These are phyloP conservation scores for Agelaius phoeniceus DNA, from an alignment of 2,113 vertebrate genomes.

Conservation along the genomic window DNA sequence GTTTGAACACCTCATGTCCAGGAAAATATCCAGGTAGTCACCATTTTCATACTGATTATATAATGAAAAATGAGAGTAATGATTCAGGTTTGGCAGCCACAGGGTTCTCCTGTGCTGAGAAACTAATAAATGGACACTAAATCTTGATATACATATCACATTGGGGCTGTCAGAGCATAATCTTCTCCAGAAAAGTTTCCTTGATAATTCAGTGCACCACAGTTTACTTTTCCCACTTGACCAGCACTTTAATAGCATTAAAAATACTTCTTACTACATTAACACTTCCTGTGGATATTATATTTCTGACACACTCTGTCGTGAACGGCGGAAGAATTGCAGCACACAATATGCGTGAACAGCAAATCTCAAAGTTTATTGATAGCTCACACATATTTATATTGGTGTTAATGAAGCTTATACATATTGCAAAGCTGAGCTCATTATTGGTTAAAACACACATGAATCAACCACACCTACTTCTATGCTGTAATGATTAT, in stretches of 20 bases:
- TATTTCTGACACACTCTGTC: background rate
- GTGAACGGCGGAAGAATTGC: no score
- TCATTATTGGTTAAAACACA: no score
- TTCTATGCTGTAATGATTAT: no score
- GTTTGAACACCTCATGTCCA: slow-evolving; percentile 67
- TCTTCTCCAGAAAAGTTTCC: slow-evolving; percentile 67
- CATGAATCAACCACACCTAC: no score
- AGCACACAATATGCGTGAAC: no score
- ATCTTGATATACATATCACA: slow-evolving; percentile 81
- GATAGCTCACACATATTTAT: no score
- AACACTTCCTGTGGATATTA: background rate
- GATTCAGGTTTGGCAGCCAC: slow-evolving; percentile 78
- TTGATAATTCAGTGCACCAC: slow-evolving; percentile 34
- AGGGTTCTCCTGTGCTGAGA: slow-evolving; percentile 55
- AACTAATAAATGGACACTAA: slow-evolving; percentile 79
- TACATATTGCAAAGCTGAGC: no score
- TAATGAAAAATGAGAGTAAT: slow-evolving; percentile 77
- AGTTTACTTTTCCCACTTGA: slow-evolving; percentile 47
- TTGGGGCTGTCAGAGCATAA: slow-evolving; percentile 70
- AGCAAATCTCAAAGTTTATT: no score
- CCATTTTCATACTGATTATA: slow-evolving; percentile 75
- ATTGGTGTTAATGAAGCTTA: no score
- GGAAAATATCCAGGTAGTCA: slow-evolving; percentile 74
- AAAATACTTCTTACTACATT: background rate
- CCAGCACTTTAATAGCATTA: background rate